These are phyloP conservation scores for Agrochola litura DNA, from an alignment of 2,888 invertebrate genomes.

Conservation along the genomic window DNA sequence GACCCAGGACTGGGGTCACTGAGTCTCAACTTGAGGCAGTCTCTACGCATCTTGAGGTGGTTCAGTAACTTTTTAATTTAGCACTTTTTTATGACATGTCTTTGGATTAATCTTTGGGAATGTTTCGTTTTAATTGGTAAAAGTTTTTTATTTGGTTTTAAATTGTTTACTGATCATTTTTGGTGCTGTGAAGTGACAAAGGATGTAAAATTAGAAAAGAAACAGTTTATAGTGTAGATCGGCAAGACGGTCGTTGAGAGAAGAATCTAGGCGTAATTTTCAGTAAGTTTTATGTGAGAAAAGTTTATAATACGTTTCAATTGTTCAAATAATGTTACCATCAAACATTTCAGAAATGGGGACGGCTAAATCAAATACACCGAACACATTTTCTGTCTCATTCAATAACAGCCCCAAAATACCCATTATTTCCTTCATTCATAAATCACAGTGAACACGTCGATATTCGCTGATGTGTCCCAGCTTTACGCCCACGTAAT, in stretches of 20 bases:
- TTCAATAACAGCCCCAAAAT: constrained; percentile 39
- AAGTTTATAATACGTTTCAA: constrained; percentile 22
- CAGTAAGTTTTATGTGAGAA: not conserved
- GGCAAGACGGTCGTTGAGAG: constrained; percentile 15
- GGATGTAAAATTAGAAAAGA: not conserved
- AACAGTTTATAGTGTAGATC: constrained; percentile 9
- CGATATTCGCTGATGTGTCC: constrained; percentile 43
- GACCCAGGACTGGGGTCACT: constrained; percentile 85
- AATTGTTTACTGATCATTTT: constrained; percentile 29
- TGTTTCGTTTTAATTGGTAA: constrained; percentile 62
- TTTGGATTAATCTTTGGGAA: constrained; percentile 72
- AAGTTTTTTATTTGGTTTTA: constrained; percentile 24
- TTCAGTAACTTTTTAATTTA: constrained; percentile 59
- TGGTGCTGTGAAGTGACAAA: constrained; percentile 4
- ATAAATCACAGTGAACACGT: constrained; percentile 29
- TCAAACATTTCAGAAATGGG: constrained; percentile 24
- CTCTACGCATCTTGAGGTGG: constrained; percentile 82
- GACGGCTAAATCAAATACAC: constrained; percentile 30
- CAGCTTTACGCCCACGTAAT: constrained; percentile 60
- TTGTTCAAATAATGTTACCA: constrained; percentile 36
- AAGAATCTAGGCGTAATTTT: no score
- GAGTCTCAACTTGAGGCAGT: constrained; percentile 85
- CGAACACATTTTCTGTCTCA: constrained; percentile 39
- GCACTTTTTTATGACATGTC: constrained; percentile 57
- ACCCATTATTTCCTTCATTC: constrained; percentile 26